Evolutionary conservation across 2,113 vertebrate species (phyloP).

Genomic region (Caranx ignobilis): DNA sequence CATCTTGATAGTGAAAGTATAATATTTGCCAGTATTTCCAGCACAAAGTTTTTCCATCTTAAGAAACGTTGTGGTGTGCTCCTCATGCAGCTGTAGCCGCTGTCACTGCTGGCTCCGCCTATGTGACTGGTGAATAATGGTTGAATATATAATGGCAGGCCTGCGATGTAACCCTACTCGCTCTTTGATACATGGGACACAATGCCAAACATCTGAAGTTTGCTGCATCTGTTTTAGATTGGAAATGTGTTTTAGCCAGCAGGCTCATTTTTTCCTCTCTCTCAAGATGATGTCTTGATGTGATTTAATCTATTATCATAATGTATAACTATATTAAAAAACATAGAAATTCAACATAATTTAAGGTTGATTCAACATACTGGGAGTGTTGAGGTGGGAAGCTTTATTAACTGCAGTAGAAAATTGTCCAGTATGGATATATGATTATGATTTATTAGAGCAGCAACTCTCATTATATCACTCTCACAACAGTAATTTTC

Average conservation of each 20-base stretch:
- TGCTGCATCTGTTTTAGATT: slow-evolving; percentile 64
- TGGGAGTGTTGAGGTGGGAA: too few species aligned
- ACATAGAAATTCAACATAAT: not conserved
- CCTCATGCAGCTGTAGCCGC: not conserved
- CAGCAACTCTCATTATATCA: not conserved
- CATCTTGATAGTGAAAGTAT: slow-evolving; percentile 15
- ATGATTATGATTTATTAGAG: not conserved
- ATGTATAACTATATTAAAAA: not conserved
- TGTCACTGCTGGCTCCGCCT: not conserved
- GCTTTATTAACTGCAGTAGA: not conserved
- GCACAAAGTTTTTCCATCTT: not conserved
- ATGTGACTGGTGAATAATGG: slow-evolving; percentile 3
- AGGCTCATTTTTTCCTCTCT: slow-evolving; percentile 9
- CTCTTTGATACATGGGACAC: slow-evolving; percentile 19
- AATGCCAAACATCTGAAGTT: slow-evolving; percentile 47
- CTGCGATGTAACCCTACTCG: slow-evolving; percentile 33
- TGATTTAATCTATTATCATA: not conserved
- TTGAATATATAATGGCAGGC: slow-evolving; percentile 41
- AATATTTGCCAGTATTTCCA: not conserved
- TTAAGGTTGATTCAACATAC: too few species aligned
- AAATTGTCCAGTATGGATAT: not conserved
- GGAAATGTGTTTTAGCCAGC: slow-evolving; percentile 25
- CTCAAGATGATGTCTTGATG: slow-evolving; percentile 8
- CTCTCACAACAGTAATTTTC: not conserved
- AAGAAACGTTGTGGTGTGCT: not conserved